Base-by-base conservation (phyloP, 2,797 vertebrate species). In the Alosa sapidissima region DNA sequence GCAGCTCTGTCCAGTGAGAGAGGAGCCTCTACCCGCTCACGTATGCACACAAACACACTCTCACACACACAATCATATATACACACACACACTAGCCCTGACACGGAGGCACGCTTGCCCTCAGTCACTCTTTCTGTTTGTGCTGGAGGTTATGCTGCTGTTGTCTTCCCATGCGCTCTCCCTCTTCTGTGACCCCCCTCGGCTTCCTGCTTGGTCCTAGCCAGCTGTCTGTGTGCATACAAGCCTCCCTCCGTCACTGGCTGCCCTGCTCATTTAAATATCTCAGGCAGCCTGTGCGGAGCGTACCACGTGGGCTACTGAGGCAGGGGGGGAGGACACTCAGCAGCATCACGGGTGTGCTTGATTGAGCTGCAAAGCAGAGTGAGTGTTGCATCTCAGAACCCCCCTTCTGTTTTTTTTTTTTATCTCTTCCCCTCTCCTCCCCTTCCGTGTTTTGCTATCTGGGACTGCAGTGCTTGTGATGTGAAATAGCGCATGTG, bases 191-290 rank as follows among this genome's bases (percentile, higher is more conserved):
- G 72, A 78, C 72, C 72, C 49, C 87, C 85, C 87, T 85, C 81
- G 47, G 87, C 88, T 88, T 89, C 87, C 94, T 94, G 92, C 92
- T 72, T 13, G 36, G 36, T 78, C 72, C 92, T 91, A 92, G 92
- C 93, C 94, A 95, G 95, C 94, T 95, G 95, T 93, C 93, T 91
- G 89, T 92, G 91, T 92, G 91, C 65, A 72, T 28, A 72, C 65
- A 72, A 72, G 65, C 92, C 93, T 89, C 91, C 93, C 93, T 92
- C 93, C 92, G 92, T 93, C 91, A 92, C 72, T 19, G 55, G 72
- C 72, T 78, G 41, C 93, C 92, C 91, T 93, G 90, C 92, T 94
- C 92, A 93, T 95, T 95, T 95, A 92, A 95, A 95, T 93, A 93
- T 91, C 92, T 91, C 93, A 94, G 94, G 95, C 94, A 94, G 94